These are phyloP conservation scores for Echinops telfairi DNA, from an alignment of 2,113 vertebrate species.

Conservation along the genomic window DNA sequence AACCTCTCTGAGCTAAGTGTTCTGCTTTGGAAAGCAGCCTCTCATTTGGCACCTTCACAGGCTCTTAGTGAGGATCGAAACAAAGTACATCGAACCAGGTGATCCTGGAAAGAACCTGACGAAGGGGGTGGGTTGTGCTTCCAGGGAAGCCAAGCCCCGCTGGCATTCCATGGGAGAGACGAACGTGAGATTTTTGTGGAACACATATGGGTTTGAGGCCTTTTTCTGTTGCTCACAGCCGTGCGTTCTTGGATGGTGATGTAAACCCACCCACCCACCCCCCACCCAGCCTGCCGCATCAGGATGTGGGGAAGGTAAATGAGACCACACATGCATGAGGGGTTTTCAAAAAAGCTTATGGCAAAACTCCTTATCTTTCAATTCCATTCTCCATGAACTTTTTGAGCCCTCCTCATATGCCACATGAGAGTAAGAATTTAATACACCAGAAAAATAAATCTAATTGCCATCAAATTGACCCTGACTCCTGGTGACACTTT, in stretches of 20 bases:
- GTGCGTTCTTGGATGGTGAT: neutral
- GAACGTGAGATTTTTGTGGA: neutral
- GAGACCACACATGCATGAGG: neutral
- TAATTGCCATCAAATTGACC: neutral
- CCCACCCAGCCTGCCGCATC: neutral
- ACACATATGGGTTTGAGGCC: neutral
- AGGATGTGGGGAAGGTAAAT: neutral
- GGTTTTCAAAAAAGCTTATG: too few relatives aligned
- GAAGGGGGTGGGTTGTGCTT: neutral
- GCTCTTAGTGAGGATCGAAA: neutral
- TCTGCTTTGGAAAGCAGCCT: neutral
- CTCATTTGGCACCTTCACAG: neutral
- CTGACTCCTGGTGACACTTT: neutral
- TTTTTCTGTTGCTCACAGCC: neutral
- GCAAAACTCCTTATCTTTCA: too few relatives aligned
- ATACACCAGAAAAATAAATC: neutral
- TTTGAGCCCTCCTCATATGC: too few relatives aligned
- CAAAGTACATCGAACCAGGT: neutral
- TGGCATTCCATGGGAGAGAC: neutral
- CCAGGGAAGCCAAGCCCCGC: neutral
- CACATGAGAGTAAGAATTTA: neutral
- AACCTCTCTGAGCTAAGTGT: neutral
- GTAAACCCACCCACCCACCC: neutral
- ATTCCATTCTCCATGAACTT: too few relatives aligned
- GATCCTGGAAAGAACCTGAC: neutral